These are phyloP conservation scores for Mormyrus proboscirostris DNA, from an alignment of 2,797 vertebrate species.

Conservation along the genomic window DNA sequence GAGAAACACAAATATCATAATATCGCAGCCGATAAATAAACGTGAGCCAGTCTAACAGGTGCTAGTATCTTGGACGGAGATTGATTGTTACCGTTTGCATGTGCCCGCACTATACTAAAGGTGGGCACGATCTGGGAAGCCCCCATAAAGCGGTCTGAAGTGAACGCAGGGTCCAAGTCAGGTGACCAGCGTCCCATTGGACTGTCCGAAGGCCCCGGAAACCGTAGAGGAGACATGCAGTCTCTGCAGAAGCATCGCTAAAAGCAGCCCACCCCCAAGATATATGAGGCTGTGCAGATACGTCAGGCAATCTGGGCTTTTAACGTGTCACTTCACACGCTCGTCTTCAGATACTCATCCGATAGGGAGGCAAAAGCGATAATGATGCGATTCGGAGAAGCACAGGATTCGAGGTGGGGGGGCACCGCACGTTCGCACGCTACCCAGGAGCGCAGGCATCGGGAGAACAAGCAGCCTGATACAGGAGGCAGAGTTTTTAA, in stretches of 20 bases:
- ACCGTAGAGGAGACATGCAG: neutral
- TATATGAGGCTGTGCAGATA: neutral
- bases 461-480: neutral
- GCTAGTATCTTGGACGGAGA: neutral
- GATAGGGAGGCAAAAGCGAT: neutral
- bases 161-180: neutral
- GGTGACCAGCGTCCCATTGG: neutral
- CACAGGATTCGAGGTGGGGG: neutral
- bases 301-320: neutral
- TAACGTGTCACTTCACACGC: neutral
- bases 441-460: neutral
- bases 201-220: neutral
- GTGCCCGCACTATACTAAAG: neutral
- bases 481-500: neutral
- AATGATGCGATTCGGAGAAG: neutral
- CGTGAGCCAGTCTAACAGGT: neutral
- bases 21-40: neutral
- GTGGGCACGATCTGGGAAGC: neutral
- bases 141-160: neutral
- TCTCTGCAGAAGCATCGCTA: neutral
- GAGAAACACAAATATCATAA: neutral
- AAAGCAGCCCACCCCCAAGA: neutral
- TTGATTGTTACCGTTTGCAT: neutral
- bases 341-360: neutral
- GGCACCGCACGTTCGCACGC: neutral